Evolutionary conservation across 1,140 invertebrate genomes (phyloP).

Genomic region (Macrocentrus cingulum): DNA sequence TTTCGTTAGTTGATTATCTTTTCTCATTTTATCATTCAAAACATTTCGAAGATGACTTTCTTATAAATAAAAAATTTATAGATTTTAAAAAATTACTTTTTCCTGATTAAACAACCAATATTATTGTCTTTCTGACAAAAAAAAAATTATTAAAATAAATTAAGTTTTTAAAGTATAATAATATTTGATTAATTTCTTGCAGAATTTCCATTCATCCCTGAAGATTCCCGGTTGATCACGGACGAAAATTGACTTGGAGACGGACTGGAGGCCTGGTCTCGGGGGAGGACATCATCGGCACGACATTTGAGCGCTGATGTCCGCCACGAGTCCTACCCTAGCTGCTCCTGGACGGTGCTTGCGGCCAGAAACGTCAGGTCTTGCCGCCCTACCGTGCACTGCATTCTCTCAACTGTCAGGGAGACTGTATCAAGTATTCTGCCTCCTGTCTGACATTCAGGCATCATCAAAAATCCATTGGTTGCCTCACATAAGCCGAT

Average conservation of each 20-base stretch:
- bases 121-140: too few species aligned
- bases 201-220: neutral
- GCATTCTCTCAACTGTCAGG: neutral
- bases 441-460: slow-evolving; percentile 30
- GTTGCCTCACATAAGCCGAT: slow-evolving; percentile 41
- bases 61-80: too few species aligned
- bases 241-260: slow-evolving; percentile 3
- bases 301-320: slow-evolving; percentile 44
- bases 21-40: neutral
- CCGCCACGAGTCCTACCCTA: slow-evolving; percentile 39
- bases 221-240: slow-evolving; percentile 2
- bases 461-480: slow-evolving; percentile 32
- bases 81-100: too few species aligned
- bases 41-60: too few species aligned
- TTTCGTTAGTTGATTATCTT: too few species aligned
- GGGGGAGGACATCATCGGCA: slow-evolving; percentile 36
- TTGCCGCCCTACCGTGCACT: slow-evolving; percentile 6
- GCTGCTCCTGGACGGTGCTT: slow-evolving; percentile 41
- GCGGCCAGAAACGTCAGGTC: slow-evolving; percentile 31
- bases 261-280: slow-evolving; percentile 30
- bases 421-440: slow-evolving; percentile 20
- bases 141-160: too few species aligned
- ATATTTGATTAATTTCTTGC: neutral
- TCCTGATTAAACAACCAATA: too few species aligned
- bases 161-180: too few species aligned